Conservation (phyloP, 2,797 vertebrate species). For the Peromyscus eremicus region DNA sequence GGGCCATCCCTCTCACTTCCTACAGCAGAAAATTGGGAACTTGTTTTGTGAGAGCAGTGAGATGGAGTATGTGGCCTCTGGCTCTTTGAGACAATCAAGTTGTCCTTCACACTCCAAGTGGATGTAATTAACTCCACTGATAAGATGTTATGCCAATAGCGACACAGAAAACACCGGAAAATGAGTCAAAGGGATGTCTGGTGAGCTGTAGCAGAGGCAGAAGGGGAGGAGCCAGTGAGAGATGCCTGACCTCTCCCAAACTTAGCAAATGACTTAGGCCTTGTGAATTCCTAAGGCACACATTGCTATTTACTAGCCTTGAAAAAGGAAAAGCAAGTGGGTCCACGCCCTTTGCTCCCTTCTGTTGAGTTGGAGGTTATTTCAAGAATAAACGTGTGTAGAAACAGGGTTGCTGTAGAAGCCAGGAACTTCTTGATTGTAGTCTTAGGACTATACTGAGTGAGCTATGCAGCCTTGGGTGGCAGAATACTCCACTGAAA, state of each 20-base stretch:
- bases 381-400: background rate
- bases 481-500: rapidly evolving
- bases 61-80: conserved; percentile 80
- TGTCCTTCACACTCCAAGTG: conserved; percentile 88
- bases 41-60: conserved; percentile 76
- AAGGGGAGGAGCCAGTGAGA: background rate
- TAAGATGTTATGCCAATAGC: conserved; percentile 87
- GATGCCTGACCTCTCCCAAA: background rate
- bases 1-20: background rate
- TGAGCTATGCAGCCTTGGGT: background rate
- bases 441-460: background rate
- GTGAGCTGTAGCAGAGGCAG: conserved; percentile 31
- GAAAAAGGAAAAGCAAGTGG: background rate
- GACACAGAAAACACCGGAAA: conserved; percentile 84
- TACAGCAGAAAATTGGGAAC: conserved; percentile 32
- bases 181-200: conserved; percentile 75
- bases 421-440: background rate
- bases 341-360: background rate
- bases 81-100: conserved; percentile 84
- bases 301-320: background rate
- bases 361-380: background rate
- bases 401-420: background rate
- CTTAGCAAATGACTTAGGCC: background rate
- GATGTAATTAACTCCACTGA: conserved; percentile 88
- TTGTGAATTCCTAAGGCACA: background rate